phyloP scores from a whole-genome alignment of 2,888 invertebrate genomes.

The Noctuana brunneofusca region DNA sequence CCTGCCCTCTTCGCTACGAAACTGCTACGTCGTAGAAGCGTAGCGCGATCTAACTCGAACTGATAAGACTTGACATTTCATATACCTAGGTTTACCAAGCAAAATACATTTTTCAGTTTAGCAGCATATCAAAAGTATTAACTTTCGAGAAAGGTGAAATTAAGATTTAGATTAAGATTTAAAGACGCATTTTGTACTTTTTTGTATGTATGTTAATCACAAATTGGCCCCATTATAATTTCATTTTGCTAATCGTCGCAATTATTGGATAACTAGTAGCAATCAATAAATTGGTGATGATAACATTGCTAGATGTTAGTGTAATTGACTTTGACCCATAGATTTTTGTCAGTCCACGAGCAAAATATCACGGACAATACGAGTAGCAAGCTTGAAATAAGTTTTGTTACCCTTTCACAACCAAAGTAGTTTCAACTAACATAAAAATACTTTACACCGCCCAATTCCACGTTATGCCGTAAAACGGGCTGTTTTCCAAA shows the following conservation, averaged over 20 bases:
- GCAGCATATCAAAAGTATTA: not conserved
- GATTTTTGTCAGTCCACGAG: no score
- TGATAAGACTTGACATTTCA: conserved; percentile 20
- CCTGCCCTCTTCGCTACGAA: conserved; percentile 2
- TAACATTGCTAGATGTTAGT: no score
- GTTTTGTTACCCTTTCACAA: not conserved
- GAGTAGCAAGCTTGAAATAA: not conserved
- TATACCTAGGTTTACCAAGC: conserved; percentile 4
- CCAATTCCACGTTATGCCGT: not conserved
- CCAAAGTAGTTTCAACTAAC: not conserved
- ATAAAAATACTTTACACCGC: not conserved
- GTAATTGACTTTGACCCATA: no score
- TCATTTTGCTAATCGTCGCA: no score
- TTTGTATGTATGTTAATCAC: not conserved
- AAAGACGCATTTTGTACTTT: not conserved
- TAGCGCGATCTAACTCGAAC: conserved; percentile 5
- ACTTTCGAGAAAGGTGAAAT: not conserved
- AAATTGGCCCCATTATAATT: no score
- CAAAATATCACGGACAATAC: no score
- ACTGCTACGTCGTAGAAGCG: conserved; percentile 20
- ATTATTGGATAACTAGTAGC: no score
- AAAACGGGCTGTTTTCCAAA: conserved; percentile 8
- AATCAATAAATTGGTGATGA: no score
- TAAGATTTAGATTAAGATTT: no score
- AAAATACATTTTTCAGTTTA: conserved; percentile 6